These are phyloP conservation scores for Bergia sp. DNA, from an alignment of 92 coral and sea anemone genomes.

Conservation along the genomic window DNA sequence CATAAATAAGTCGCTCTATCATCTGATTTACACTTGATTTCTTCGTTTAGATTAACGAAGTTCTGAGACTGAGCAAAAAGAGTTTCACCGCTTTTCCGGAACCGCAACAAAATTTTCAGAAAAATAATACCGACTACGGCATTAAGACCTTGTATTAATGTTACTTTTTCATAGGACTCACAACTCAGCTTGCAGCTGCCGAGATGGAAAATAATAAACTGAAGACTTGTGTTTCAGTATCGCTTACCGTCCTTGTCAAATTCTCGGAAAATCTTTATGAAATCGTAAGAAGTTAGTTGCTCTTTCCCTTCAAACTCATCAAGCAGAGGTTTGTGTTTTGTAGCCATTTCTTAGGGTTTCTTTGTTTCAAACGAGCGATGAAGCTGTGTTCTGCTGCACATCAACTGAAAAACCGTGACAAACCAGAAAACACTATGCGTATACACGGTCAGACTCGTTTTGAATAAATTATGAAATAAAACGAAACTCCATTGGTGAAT, in stretches of 20 bases:
- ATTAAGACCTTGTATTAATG: not conserved
- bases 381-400: not conserved
- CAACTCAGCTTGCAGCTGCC: not conserved
- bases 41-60: not conserved
- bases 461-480: not conserved
- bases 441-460: not conserved
- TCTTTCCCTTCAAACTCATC: conserved; percentile 59
- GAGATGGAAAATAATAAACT: not conserved
- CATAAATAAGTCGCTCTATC: not conserved
- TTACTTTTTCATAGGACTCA: not conserved
- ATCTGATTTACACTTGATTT: not conserved
- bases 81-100: not conserved
- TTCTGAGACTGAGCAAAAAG: not conserved
- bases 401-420: not conserved
- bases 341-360: conserved; percentile 14
- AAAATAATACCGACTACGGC: not conserved
- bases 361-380: not conserved
- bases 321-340: conserved; percentile 22
- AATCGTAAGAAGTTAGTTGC: conserved; percentile 74
- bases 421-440: not conserved
- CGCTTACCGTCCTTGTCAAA: conserved; percentile 90
- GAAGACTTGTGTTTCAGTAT: not conserved
- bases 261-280: conserved; percentile 75
- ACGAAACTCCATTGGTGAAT: not conserved
- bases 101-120: not conserved